Evolutionary conservation across 1,140 invertebrate genomes (phyloP).

Genomic region (Bombus haemorrhoidalis): DNA sequence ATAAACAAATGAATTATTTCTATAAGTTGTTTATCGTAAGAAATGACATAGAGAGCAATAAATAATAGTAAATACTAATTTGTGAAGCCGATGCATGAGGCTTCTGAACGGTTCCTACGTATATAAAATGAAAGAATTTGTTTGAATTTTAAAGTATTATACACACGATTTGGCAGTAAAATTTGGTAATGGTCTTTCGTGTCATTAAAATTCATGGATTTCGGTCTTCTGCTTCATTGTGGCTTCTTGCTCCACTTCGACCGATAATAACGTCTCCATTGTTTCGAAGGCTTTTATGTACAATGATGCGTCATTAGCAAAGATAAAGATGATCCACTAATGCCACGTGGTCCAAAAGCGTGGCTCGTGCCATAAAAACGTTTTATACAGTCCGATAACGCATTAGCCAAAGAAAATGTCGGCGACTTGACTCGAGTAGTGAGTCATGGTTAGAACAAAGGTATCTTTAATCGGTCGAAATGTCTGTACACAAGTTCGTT

Average conservation of each 20-base stretch:
- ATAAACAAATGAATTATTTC: no score
- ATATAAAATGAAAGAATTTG: neutral
- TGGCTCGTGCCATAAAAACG: neutral
- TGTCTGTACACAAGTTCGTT: neutral
- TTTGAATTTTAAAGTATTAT: neutral
- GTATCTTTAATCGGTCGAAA: slow-evolving; percentile 32
- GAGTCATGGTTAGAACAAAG: slow-evolving; percentile 44
- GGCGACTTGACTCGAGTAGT: slow-evolving; percentile 4
- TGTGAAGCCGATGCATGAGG: neutral
- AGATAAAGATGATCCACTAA: slow-evolving; percentile 47
- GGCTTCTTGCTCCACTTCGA: neutral
- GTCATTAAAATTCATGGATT: neutral
- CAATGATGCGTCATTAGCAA: slow-evolving; percentile 34
- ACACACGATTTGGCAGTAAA: neutral
- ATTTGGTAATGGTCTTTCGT: neutral
- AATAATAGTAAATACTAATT: neutral
- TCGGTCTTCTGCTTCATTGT: neutral
- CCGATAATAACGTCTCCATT: slow-evolving; percentile 8
- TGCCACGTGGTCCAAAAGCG: neutral
- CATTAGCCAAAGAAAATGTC: neutral
- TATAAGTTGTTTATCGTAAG: neutral
- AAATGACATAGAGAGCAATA: neutral
- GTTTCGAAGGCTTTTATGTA: slow-evolving; percentile 22
- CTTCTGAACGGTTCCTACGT: neutral
- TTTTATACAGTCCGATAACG: slow-evolving; percentile 4